These are phyloP conservation scores for Cyclophora albipunctata DNA, from an alignment of 2,888 invertebrate species.

Conservation along the genomic window DNA sequence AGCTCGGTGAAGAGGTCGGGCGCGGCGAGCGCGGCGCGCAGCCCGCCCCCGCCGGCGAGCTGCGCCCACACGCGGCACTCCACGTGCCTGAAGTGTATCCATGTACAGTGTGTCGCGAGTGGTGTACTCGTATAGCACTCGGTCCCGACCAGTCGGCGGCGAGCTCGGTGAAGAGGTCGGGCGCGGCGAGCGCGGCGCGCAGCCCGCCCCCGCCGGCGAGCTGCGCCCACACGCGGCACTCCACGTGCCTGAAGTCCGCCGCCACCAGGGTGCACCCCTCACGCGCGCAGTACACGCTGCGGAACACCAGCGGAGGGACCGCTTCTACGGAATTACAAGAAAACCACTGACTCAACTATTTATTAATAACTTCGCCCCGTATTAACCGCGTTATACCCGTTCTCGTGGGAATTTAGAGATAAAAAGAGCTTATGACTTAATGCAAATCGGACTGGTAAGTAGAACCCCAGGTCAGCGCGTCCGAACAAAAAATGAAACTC, in stretches of 20 bases:
- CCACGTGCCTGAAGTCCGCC: slow-evolving; percentile 69
- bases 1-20: slow-evolving; percentile 56
- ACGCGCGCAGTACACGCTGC: slow-evolving; percentile 49
- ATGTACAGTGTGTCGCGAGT: not conserved
- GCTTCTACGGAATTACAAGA: not conserved
- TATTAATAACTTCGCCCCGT: slow-evolving; percentile 18
- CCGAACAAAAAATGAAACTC: no score
- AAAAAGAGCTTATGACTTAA: no score
- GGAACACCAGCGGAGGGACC: slow-evolving; percentile 30
- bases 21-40: slow-evolving; percentile 35
- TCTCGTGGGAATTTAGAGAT: no score
- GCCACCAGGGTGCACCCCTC: slow-evolving; percentile 42
- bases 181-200: slow-evolving; percentile 29
- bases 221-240: slow-evolving; percentile 67
- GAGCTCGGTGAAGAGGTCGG: slow-evolving; percentile 56
- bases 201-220: slow-evolving; percentile 47
- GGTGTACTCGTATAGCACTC: no score
- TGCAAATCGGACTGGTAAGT: no score
- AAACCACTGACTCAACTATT: slow-evolving; percentile 1
- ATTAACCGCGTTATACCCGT: no score
- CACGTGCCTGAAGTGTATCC: no score
- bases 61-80: slow-evolving; percentile 65
- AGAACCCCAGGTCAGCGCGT: no score
- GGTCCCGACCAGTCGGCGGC: slow-evolving; percentile 50
- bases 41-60: slow-evolving; percentile 42